phyloP scores from a whole-genome alignment of 2,113 vertebrate genomes.

The Sterrhoptilus dennistouni region DNA sequence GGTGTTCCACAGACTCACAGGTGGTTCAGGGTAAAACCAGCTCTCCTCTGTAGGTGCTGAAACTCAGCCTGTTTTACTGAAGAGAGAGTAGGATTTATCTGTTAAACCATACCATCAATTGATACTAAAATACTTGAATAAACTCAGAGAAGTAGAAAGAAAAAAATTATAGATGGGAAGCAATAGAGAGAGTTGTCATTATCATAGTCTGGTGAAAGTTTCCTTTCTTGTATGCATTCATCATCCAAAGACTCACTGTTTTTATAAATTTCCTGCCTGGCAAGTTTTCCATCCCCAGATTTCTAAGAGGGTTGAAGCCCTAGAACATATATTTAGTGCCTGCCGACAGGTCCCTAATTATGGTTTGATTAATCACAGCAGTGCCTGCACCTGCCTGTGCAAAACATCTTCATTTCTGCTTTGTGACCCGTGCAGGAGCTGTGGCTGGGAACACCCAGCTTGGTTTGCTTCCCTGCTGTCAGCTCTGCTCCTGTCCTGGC shows the following conservation, averaged over 20 bases:
- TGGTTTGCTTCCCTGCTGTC: background rate
- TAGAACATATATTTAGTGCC: constrained; percentile 62
- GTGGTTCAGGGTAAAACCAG: background rate
- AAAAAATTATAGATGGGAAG: background rate
- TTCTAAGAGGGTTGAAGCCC: constrained; percentile 54
- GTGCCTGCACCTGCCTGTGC: constrained; percentile 66
- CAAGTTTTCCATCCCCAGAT: constrained; percentile 52
- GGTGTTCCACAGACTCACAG: background rate
- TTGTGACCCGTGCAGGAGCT: constrained; percentile 20
- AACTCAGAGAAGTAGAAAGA: background rate
- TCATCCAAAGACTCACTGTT: background rate
- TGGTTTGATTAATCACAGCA: constrained; percentile 68
- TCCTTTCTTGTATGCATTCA: constrained; percentile 23
- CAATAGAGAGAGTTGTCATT: background rate
- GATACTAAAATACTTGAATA: background rate
- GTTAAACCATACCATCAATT: background rate
- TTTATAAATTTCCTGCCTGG: constrained; percentile 54
- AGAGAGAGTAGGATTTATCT: background rate
- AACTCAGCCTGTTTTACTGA: background rate
- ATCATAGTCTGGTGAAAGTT: background rate
- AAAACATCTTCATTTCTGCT: constrained; percentile 63
- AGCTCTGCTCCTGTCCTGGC: background rate
- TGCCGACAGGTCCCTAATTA: constrained; percentile 68
- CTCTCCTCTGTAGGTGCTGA: background rate
- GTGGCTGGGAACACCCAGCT: background rate